Percentiles rank a stretch among this genome's conserved stretches.
Evolutionary conservation across 2,888 invertebrate genomes (phyloP).

Genomic region (Brenthis ino): DNA sequence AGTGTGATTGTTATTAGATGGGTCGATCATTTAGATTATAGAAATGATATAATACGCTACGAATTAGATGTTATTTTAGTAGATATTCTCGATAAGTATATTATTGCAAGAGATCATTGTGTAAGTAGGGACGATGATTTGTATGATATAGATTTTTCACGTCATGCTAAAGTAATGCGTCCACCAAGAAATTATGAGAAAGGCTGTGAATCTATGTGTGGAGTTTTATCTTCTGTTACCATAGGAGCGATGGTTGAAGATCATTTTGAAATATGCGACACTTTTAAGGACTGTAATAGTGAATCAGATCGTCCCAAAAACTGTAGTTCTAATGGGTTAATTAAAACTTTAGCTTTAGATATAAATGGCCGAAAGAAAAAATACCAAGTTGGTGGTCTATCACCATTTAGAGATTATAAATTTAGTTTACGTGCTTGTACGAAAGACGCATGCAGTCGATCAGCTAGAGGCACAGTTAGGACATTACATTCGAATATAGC

Average conservation of each 20-base stretch:
- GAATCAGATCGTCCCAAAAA: constrained; percentile 54
- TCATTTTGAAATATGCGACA: constrained; percentile 63
- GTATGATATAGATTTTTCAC: constrained; percentile 54
- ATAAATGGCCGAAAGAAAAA: constrained; percentile 50
- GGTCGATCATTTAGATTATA: constrained; percentile 68
- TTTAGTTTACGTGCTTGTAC: constrained; percentile 67
- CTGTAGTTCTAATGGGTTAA: constrained; percentile 51
- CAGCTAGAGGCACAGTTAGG: constrained; percentile 59
- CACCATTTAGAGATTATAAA: constrained; percentile 70
- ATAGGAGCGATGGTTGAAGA: constrained; percentile 62
- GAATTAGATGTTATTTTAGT: constrained; percentile 65
- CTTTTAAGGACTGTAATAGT: constrained; percentile 51
- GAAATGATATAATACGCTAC: constrained; percentile 57
- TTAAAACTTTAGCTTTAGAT: constrained; percentile 56
- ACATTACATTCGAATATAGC: constrained; percentile 56
- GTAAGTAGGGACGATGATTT: constrained; percentile 45
- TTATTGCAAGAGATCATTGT: constrained; percentile 59
- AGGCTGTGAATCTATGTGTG: constrained; percentile 69
- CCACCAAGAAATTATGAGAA: constrained; percentile 64
- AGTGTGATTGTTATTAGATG: constrained; percentile 60
- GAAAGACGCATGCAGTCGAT: constrained; percentile 58
- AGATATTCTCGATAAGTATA: constrained; percentile 53
- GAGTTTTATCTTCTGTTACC: constrained; percentile 57
- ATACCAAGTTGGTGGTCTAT: constrained; percentile 59
- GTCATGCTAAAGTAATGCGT: constrained; percentile 63